Evolutionary conservation across 2,797 vertebrate species (phyloP).

Genomic region (Hippopotamyrus pictus): DNA sequence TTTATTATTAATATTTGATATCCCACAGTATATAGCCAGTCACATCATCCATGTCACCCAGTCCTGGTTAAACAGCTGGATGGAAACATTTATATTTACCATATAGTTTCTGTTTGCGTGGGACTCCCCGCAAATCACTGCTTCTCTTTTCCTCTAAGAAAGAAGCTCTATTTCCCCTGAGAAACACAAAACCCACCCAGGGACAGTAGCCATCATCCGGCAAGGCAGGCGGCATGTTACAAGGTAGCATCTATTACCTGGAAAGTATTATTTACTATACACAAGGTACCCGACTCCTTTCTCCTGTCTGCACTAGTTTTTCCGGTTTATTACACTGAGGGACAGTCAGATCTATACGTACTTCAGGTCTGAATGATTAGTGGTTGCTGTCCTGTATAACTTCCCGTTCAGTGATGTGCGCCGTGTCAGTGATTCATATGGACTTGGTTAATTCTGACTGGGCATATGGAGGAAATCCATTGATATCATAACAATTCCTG

Average conservation of each 20-base stretch:
- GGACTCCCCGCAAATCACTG: neutral
- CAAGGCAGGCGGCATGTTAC: neutral
- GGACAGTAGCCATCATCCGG: neutral
- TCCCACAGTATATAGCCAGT: neutral
- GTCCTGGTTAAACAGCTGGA: neutral
- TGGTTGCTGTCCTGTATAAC: neutral
- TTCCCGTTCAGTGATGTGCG: too few relatives aligned
- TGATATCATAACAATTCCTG: neutral
- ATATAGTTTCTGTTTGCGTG: neutral
- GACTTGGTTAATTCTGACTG: neutral
- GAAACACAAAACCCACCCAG: neutral
- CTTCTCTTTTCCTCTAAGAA: neutral
- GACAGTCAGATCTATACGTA: neutral
- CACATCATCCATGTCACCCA: neutral
- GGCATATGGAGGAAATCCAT: neutral
- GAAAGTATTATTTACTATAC: neutral
- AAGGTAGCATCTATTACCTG: neutral
- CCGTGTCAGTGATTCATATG: neutral
- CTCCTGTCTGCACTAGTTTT: neutral
- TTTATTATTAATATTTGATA: neutral
- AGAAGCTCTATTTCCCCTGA: neutral
- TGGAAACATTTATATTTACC: neutral
- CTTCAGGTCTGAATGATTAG: constrained; percentile 3
- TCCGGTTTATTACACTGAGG: neutral
- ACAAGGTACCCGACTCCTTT: neutral